Evolutionary conservation across 2,888 invertebrate genomes (phyloP).

Genomic region (Steinernema hermaphroditum): DNA sequence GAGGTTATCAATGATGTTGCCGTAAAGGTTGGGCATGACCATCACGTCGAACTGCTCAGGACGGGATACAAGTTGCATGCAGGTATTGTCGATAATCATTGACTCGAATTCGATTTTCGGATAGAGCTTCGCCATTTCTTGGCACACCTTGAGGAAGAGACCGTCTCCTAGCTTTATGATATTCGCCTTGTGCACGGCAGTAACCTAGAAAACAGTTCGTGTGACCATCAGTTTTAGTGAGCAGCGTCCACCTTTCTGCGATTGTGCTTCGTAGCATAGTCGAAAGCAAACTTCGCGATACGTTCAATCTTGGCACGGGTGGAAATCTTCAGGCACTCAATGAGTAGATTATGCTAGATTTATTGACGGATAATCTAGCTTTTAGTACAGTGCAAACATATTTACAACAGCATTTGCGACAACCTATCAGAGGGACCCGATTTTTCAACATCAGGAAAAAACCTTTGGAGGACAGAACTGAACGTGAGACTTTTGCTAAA

Average conservation of each 20-base stretch:
- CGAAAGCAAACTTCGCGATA: conserved; percentile 98
- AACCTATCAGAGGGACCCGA: too few relatives aligned
- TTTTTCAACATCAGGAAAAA: too few relatives aligned
- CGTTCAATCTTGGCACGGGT: conserved; percentile 87
- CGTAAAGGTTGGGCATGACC: conserved; percentile 73
- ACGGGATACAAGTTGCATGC: conserved; percentile 75
- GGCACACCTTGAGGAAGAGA: conserved; percentile 51
- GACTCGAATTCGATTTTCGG: conserved; percentile 78
- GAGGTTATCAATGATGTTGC: conserved; percentile 94
- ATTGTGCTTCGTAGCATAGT: conserved; percentile 69
- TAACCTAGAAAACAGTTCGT: conserved; percentile 77
- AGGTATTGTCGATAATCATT: conserved; percentile 99
- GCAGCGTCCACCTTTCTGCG: conserved; percentile 61
- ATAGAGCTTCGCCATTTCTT: conserved; percentile 77
- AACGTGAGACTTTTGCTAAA: too few relatives aligned
- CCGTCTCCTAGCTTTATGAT: conserved; percentile 89
- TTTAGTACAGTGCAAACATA: too few relatives aligned
- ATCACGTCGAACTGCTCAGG: conserved; percentile 98
- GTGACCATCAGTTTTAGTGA: too few relatives aligned
- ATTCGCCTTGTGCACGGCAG: conserved; percentile 97
- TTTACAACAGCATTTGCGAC: too few relatives aligned
- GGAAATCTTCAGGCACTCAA: conserved; percentile 94
- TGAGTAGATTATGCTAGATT: too few relatives aligned
- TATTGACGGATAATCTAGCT: too few relatives aligned
- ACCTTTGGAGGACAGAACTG: too few relatives aligned